These are phyloP conservation scores for Byasa hedistus DNA, from an alignment of 2,888 invertebrate genomes.

Conservation along the genomic window DNA sequence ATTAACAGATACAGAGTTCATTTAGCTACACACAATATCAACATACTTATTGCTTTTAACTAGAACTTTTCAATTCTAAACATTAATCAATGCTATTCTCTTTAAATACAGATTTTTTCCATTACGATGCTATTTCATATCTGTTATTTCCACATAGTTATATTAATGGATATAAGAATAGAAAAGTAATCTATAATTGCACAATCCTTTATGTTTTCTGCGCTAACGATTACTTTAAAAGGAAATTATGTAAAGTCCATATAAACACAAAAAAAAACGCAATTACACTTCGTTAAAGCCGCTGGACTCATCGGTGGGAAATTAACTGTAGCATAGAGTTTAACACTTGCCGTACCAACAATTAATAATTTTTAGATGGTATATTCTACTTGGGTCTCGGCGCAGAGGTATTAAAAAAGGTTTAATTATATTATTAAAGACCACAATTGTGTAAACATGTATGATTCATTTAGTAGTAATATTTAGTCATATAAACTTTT, in stretches of 20 bases:
- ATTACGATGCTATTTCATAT: neutral
- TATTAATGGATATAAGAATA: neutral
- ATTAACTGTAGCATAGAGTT: constrained; percentile 46
- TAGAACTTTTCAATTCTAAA: too few relatives aligned
- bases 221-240: constrained; percentile 13
- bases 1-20: too few relatives aligned
- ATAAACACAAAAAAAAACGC: constrained; percentile 30
- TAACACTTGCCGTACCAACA: constrained; percentile 64
- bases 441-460: too few relatives aligned
- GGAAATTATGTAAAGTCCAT: neutral
- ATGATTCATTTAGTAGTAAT: too few relatives aligned
- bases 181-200: neutral
- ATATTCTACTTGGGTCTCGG: constrained; percentile 20
- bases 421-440: too few relatives aligned
- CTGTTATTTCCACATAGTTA: neutral
- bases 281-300: constrained; percentile 43
- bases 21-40: too few relatives aligned
- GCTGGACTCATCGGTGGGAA: constrained; percentile 38
- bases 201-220: constrained; percentile 5
- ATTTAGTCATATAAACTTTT: too few relatives aligned
- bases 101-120: neutral
- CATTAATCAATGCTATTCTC: too few relatives aligned
- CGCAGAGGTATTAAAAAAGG: too few relatives aligned
- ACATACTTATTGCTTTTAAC: too few relatives aligned
- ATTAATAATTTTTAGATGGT: constrained; percentile 56